Evolutionary conservation across 2,888 invertebrate species (phyloP).

Genomic region (Craniophora ligustri): DNA sequence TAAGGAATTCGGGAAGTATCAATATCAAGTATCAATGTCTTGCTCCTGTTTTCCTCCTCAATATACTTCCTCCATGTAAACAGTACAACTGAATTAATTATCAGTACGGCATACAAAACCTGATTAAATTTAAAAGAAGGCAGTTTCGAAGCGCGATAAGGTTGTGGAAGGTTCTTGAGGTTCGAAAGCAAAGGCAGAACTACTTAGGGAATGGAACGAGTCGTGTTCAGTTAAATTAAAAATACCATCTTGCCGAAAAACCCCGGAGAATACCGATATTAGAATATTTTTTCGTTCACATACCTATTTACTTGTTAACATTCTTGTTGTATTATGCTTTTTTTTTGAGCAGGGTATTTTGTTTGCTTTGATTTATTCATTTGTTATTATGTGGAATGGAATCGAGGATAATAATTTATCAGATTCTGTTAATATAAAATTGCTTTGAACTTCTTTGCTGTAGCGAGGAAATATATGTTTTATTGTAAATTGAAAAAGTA

Average conservation of each 20-base stretch:
- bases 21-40: constrained; percentile 14
- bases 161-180: constrained; percentile 27
- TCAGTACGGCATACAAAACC: constrained; percentile 10
- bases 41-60: constrained; percentile 8
- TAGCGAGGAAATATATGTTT: too few species aligned
- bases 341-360: constrained; percentile 35
- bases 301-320: constrained; percentile 45
- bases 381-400: constrained; percentile 50
- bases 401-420: constrained; percentile 50
- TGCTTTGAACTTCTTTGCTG: too few species aligned
- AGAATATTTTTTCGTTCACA: constrained; percentile 39
- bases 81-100: constrained; percentile 45
- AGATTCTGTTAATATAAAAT: too few species aligned
- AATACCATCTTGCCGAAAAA: constrained; percentile 49
- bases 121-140: constrained; percentile 48
- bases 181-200: constrained; percentile 29
- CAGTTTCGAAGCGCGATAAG: constrained; percentile 35
- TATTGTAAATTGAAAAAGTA: too few species aligned
- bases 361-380: constrained; percentile 48
- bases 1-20: constrained; percentile 3
- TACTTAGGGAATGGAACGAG: constrained; percentile 29
- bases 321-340: constrained; percentile 38
- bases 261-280: constrained; percentile 44
- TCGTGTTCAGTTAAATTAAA: constrained; percentile 53
- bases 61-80: constrained; percentile 35